Base-by-base conservation (phyloP, 1,140 invertebrate genomes). In the Papilio aristodemus region DNA sequence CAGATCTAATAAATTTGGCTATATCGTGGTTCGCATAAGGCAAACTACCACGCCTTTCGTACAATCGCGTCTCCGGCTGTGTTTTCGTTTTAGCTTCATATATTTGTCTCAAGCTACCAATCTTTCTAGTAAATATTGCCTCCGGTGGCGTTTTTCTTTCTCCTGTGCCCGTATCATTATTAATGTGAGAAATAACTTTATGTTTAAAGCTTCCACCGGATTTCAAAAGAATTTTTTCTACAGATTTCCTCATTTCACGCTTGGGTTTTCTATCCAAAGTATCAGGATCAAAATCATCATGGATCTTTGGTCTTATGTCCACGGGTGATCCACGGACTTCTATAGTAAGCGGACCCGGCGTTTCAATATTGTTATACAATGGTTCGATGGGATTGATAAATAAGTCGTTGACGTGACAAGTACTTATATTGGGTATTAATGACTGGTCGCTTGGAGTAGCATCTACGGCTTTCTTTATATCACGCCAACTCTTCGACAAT, bases 281-380 rank as follows among this genome's bases (percentile, higher is more conserved):
- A 75, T 97, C 96, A 0, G 96, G 95, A 80, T 97, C 96, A 79
- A 96, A 97, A 68, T 94, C 93, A 71, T 97, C 96, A 10, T 71
- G 79, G 27, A 77, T 71, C 11, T 80, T 85, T 66, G 71, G 73
- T 67, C 81, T 84, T 60, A 77, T 83, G 74, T 85, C 85, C 63
- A 90, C 58, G 9, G 94, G 92, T 4, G 94, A 95, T 54, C 95
- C 95, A 73, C 94, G 92, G 0, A 96, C 94, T 84, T 95, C 93
- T 70, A 96, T 96, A 3, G 95, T 94, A 37, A 96, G 80, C 39
- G 95, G 93, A 1, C 95, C 95, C 0, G 93, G 94, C 77, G 93
- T 94, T 69, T 94, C 92, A 0, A 87, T 71, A 37, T 91, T 88
- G 69, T 86, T 82, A 37, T 89, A 91, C 36, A 87, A 72, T 10